Evolutionary conservation across 37 sponge, comb jelly and placozoan species (phyloP).

Genomic region (Diacarnus erythraeanus): DNA sequence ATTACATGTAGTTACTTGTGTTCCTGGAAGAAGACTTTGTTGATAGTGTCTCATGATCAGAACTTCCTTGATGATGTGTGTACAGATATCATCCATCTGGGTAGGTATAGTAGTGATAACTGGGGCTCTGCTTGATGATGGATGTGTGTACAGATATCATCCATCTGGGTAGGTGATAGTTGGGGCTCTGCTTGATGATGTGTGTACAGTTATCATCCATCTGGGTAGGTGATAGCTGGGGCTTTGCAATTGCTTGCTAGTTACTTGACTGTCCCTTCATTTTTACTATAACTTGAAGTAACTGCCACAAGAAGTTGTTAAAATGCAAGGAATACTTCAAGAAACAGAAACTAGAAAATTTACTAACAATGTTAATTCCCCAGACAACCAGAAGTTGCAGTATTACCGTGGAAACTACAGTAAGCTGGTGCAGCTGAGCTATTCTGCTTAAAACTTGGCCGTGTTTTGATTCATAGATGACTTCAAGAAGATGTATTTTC

Average conservation of each 20-base stretch:
- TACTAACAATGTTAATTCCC: no score
- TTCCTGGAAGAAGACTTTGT: conserved; percentile 97
- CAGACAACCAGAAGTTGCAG: conserved; percentile 89
- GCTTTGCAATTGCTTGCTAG: no score
- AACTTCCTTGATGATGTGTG: conserved; percentile 97
- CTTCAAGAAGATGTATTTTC: conserved; percentile 97
- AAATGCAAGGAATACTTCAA: no score
- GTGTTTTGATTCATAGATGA: conserved; percentile 42
- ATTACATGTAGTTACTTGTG: conserved; percentile 85
- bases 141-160: conserved; percentile 97
- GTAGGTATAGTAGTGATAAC: conserved; percentile 23
- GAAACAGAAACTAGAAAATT: no score
- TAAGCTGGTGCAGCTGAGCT: conserved; percentile 30
- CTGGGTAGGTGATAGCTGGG: conserved; percentile 60
- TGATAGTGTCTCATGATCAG: conserved; percentile 98
- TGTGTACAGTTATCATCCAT: conserved; percentile 97
- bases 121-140: neutral
- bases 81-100: conserved; percentile 95
- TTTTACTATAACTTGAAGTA: no score
- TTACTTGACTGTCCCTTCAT: no score
- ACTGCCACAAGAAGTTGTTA: no score
- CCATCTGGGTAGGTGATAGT: conserved; percentile 72
- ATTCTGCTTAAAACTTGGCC: neutral
- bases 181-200: conserved; percentile 30
- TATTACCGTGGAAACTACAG: conserved; percentile 98